Base-by-base conservation (phyloP, 2,113 vertebrate genomes). In the Phalacrocorax carbo region DNA sequence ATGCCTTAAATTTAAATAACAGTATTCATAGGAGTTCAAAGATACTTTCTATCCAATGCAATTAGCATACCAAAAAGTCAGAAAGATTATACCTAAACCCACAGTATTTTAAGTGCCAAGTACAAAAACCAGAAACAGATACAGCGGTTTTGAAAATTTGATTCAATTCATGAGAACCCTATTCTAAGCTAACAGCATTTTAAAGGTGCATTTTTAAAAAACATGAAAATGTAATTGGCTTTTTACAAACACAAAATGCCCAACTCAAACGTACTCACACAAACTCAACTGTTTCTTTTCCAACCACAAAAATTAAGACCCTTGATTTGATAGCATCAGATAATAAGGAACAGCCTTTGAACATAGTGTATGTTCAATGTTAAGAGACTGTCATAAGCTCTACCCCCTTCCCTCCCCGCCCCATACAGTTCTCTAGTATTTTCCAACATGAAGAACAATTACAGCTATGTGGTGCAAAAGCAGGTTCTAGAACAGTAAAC, bases 221-320 rank as follows among this genome's bases (percentile, higher is more conserved):
- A 5, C 4, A 15, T 6, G 15, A 54, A 29, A 40, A 61, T 1
- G 2, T 20, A 55, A 71, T 0, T 20, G 44, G 27, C 34, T 65
- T 44, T 58, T 91, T n/a, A 65, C 11, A 66, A 51, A 65, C 7
- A 80, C 7, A 80, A 73, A 94, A 65, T 1, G 2, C 21, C 36
- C 17, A 48, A 40, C 3, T 40, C 16, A 49, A 61, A 68, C 1
- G 16, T 36, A 34, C 62, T 80, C 62, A 66, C 20, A 66, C 10
- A 70, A 86, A 86, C 36, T 58, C 65, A 91, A 5, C 19, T 23
- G 26, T 36, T 26, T 62, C 11, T 19, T 64, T 60, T 49, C 40
- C 38, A 81, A 23, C 13, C 26, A 75, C 34, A 68, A 82, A 51
- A 82, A 42, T 14, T 3, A 76, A 85, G 17, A 19, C 7, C 52